Evolutionary conservation across 2,797 vertebrate genomes (phyloP).

Genomic region (Gallinago nigripennis): DNA sequence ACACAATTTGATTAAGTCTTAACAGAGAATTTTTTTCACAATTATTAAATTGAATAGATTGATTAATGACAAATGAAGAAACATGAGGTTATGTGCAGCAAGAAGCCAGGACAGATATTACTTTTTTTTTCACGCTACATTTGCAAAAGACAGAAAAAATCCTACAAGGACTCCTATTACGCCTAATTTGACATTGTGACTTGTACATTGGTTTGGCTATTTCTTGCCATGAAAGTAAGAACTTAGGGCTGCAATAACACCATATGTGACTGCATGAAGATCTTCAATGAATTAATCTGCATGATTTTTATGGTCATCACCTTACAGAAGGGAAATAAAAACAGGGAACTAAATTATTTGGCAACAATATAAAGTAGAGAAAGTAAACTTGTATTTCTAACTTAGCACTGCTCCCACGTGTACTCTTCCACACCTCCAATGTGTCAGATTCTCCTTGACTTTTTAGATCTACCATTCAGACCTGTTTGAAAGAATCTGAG

Average conservation of each 20-base stretch:
- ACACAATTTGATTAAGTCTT: constrained; percentile 21
- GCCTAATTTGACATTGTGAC: neutral
- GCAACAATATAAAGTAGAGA: neutral
- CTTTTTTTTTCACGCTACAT: neutral
- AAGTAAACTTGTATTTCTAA: neutral
- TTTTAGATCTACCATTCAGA: neutral
- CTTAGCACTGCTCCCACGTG: neutral
- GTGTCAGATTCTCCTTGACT: neutral
- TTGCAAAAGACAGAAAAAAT: neutral
- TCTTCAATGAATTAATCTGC: neutral
- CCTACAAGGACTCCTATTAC: neutral
- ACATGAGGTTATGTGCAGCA: neutral
- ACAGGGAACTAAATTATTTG: neutral
- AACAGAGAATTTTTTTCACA: neutral
- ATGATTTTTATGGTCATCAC: neutral
- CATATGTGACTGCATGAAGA: neutral
- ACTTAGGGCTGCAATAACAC: neutral
- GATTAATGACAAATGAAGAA: constrained; percentile 45
- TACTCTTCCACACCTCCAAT: neutral
- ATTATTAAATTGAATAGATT: constrained; percentile 28
- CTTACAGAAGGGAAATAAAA: neutral
- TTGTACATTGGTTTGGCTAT: neutral
- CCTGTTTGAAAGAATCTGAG: neutral
- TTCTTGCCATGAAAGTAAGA: neutral
- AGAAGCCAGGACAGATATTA: neutral